Base-by-base conservation (phyloP, 2,797 vertebrate species). In the Mus minutoides region DNA sequence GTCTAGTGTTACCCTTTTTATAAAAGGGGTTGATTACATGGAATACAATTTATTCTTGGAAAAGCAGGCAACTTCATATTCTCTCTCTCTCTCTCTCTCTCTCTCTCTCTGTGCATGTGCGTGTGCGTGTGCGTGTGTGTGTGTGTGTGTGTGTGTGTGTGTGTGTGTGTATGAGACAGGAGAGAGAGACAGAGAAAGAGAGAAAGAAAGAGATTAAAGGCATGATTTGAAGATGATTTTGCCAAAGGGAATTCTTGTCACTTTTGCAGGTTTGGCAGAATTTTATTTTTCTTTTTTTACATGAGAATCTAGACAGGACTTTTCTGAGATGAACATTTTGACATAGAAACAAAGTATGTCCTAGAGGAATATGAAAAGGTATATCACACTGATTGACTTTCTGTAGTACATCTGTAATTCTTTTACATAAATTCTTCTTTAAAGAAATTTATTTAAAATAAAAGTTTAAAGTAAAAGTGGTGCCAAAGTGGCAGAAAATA, bases 341-440 rank as follows among this genome's bases (percentile, higher is more conserved):
- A 75, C 16, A 64, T 11, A 29, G 49, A 93, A 95, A 43, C 6
- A 52, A 78, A 83, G 24, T 58, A 77, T 64, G 19, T 62, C 75
- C 86, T 87, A 84, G 29, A 73, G 26, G 2, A 9, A 60, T 2
- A 46, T 37, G 37, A 73, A 7, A 93, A 87, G 77, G 79, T 88
- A 16, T 58, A 71, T 92, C 40, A 78, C 49, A 84, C 22, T 88
- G 56, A 88, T 19, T 88, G 69, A 54, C 31, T 77, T 64, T 24
- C 56, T 88, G 10, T 21, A 89, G 46, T 78, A 84, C 21, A 22
- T 37, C 77, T 78, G 4, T 83, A 24, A 52, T 43, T 84, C 60
- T 86, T 88, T 91, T 76, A 78, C 16, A 76, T 90, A 69, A 79
- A 94, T 37, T 5, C 31, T 31, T 86, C 43, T 76, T 93, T 90